Evolutionary conservation across 2,113 vertebrate genomes (phyloP), one percentile per base, ranked within the genome.

Genomic region (Gallinago undulata): DNA sequence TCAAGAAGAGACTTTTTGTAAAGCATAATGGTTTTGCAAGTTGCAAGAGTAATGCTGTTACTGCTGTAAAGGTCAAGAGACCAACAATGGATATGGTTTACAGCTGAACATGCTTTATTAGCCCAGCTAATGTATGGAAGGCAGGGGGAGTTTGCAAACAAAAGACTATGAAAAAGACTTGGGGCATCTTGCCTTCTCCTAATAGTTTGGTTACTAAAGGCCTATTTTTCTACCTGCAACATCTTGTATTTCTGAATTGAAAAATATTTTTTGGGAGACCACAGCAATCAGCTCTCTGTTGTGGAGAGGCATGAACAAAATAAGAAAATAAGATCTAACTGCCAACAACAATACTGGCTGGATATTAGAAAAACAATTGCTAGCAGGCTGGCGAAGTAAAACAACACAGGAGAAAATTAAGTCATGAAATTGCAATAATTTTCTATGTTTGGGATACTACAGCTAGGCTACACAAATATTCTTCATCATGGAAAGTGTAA

Each of bases 11-110:
- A 73, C 12, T 41, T 22, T 82, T 60, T 63, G 18, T 37, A 74
- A 57, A 80, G 24, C 30, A 37, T 18, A 45, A 43, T 19, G 18
- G 7, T 37, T 95, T 73, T 92, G 3, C 25, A 89, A 70, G 7
- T 41, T 93, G 6, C n/a, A 90, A 59, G 12, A 78, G 7, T n/a
- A 87, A 50, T 16, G 10, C n/a, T n/a, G 39, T 39, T 72, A 73
- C n/a, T 62, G n/a, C 55, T 66, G 10, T 50, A 56, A 56, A 10
- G 45, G 27, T 73, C 7, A 48, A 69, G 23, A 88, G 14, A 73
- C 7, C 6, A 28, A 66, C 8, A 62, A 0, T 1, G 0, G 19
- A 45, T 56, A 39, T 8, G 11, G 19, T 39, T 82, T 78, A 50
- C 28, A 70, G 35, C 16, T 12, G 56, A 77, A 45, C 24, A 59